phyloP scores from a whole-genome alignment of 2,113 vertebrate species.

The Azemiops feae region DNA sequence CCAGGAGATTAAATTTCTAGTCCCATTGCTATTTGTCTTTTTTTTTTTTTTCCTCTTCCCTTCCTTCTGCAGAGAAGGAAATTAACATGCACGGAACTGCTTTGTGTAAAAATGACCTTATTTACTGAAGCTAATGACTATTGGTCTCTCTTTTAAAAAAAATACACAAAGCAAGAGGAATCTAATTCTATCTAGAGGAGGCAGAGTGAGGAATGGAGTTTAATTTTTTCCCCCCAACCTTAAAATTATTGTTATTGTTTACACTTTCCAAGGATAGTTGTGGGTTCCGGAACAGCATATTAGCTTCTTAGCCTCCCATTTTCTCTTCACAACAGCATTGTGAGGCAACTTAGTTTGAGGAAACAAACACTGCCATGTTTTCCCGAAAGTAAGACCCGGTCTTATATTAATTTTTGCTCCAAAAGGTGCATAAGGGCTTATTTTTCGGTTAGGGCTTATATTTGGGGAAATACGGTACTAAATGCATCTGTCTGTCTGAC shows the following conservation, averaged over 20 bases:
- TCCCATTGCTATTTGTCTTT: background rate
- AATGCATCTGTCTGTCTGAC: too few relatives aligned
- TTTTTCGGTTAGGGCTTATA: too few relatives aligned
- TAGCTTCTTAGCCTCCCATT: background rate
- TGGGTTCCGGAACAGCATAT: background rate
- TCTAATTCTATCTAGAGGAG: conserved; percentile 35
- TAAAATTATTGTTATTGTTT: background rate
- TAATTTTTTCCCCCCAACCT: background rate
- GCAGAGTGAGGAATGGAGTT: conserved; percentile 6
- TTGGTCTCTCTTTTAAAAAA: background rate
- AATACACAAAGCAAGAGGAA: conserved; percentile 29
- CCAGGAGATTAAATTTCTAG: background rate
- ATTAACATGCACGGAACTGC: conserved; percentile 16
- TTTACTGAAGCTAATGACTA: conserved; percentile 54
- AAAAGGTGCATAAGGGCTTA: too few relatives aligned
- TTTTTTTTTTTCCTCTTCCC: background rate
- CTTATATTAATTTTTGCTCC: too few relatives aligned
- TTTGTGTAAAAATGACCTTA: conserved; percentile 21
- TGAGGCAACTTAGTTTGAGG: background rate
- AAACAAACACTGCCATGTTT: background rate
- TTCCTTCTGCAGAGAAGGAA: background rate
- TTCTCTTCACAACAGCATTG: background rate
- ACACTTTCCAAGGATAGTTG: background rate
- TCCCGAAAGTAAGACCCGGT: too few relatives aligned
- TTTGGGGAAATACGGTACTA: too few relatives aligned